Percentiles rank a stretch among this genome's conserved stretches.
phyloP scores from a whole-genome alignment of 1,140 invertebrate species.

The Drosophila insularis region DNA sequence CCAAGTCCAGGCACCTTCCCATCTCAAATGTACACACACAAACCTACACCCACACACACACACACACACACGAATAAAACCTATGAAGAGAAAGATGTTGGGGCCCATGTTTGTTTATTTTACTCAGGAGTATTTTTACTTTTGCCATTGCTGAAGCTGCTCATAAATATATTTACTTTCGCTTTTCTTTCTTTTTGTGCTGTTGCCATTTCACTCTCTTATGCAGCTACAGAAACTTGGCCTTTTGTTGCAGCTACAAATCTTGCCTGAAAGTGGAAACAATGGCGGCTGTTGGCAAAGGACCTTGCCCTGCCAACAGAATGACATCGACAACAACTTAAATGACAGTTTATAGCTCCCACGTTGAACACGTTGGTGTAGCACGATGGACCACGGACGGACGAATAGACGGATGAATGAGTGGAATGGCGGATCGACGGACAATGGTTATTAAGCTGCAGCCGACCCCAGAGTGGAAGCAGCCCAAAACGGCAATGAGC shows the following conservation, averaged over 20 bases:
- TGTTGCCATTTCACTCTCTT: neutral
- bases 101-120: constrained; percentile 65
- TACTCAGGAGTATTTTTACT: constrained; percentile 70
- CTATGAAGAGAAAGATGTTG: constrained; percentile 19
- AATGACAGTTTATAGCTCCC: constrained; percentile 79
- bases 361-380: constrained; percentile 62
- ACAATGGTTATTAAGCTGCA: constrained; percentile 73
- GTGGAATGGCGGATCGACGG: constrained; percentile 28
- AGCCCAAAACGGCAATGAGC: constrained; percentile 71
- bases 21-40: no score
- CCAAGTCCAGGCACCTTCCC: neutral
- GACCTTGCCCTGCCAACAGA: constrained; percentile 34
- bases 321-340: constrained; percentile 80
- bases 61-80: neutral
- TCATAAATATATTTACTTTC: constrained; percentile 80
- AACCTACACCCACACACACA: neutral
- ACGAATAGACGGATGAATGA: neutral
- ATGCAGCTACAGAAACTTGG: constrained; percentile 56
- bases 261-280: constrained; percentile 60
- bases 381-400: constrained; percentile 17
- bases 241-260: constrained; percentile 65
- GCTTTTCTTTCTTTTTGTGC: constrained; percentile 36
- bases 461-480: constrained; percentile 25
- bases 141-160: constrained; percentile 36
- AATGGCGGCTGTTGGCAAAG: constrained; percentile 23